Base-by-base conservation (phyloP, 2,113 vertebrate species). In the Rattus rattus region DNA sequence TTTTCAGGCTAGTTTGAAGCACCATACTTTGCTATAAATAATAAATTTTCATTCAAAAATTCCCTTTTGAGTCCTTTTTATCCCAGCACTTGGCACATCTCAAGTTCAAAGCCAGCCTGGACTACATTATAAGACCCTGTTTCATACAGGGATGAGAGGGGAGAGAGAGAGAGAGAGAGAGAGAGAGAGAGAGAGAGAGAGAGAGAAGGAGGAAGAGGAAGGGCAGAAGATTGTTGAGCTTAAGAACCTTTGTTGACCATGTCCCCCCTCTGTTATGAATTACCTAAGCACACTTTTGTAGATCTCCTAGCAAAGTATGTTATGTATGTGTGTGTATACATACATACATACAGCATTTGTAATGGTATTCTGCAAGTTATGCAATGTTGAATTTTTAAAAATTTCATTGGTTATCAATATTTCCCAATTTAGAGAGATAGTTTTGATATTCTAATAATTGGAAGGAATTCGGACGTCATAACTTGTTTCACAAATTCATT, bases 401-500 rank as follows among this genome's bases (percentile, higher is more conserved):
- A 36, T 61, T 69, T 69, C 17, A 69, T 49, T 1, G 2, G 49
- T 22, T 14, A 69, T 52, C 43, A 52, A 52, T 52, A 69, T 52
- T 87, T 69, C 17, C 43, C 10, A 87, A 36, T 87, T 49, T 69
- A 87, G 17, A 84, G 95, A 90, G 17, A 28, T 88, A 87, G 14
- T n/a, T 87, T 87, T 85, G 88, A 72, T 75, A 54, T 26, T 90
- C 52, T 92, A 49, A 16, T 28, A 84, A 70, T 36, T 73, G 24
- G 39, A n/a, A 94, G 59, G 43, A 69, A 69, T 69, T 63, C 24
- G 84, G 16, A 22, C 47, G 81, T 85, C 81, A 63, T 47, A 47
- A 47, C 86, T 75, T 67, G 65, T 93, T 96, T 96, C 83, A 93
- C 63, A 96, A 91, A 91, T 90, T 24, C 87, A 69, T 69, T 96